These are phyloP conservation scores for Drosophila anomelani DNA, from an alignment of 2,888 invertebrate genomes.

Conservation along the genomic window DNA sequence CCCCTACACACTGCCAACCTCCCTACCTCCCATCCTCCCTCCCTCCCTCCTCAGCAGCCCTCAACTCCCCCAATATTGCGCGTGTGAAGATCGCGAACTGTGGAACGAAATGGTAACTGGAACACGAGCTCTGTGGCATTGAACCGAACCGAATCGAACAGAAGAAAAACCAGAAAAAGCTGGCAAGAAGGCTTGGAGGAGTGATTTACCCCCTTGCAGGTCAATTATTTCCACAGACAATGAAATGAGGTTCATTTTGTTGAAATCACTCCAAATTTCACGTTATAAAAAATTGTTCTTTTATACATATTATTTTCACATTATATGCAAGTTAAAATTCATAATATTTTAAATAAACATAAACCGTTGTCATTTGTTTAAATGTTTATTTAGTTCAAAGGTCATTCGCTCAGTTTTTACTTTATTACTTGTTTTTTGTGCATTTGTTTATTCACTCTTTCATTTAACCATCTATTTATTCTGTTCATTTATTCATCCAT, in stretches of 20 bases:
- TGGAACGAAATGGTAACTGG: slow-evolving; percentile 61
- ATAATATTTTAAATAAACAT: background rate
- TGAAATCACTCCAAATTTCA: background rate
- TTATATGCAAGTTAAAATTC: too few relatives aligned
- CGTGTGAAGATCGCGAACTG: slow-evolving; percentile 66
- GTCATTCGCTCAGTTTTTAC: background rate
- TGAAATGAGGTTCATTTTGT: background rate
- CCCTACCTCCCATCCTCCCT: background rate
- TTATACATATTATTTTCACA: too few relatives aligned
- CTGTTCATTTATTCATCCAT: too few relatives aligned
- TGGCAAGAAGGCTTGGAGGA: background rate
- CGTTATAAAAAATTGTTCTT: background rate
- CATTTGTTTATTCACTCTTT: too few relatives aligned
- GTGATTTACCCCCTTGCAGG: slow-evolving; percentile 18
- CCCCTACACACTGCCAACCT: background rate
- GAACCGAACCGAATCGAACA: slow-evolving; percentile 25
- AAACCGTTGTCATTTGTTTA: background rate
- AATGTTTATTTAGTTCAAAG: background rate
- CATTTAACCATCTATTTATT: too few relatives aligned
- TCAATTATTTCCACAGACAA: slow-evolving; percentile 6
- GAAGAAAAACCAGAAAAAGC: slow-evolving; percentile 28
- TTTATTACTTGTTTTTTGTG: too few relatives aligned
- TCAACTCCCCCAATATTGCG: slow-evolving; percentile 19
- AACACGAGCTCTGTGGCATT: slow-evolving; percentile 46
- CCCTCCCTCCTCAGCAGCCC: slow-evolving; percentile 2